A percentile compares a stretch with the other conserved stretches of the same genome.
Conservation (phyloP, 2,113 vertebrate genomes). For the Todiramphus saurophagus region DNA sequence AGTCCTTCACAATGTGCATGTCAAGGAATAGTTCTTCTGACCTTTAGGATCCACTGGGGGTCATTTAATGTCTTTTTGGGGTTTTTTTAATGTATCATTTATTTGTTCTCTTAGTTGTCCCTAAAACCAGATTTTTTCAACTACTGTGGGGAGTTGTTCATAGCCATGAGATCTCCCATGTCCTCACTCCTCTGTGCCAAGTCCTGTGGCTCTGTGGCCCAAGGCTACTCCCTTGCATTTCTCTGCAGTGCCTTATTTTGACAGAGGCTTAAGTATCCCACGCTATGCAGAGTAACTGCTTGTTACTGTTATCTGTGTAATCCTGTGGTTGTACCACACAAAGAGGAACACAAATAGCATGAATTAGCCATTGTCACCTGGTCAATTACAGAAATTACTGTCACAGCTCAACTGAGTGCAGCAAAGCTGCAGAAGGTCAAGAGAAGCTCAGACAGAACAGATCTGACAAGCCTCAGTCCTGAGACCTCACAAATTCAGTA, state of each 20-base stretch:
- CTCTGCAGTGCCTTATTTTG: neutral
- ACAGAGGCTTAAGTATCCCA: neutral
- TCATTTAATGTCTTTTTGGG: no score
- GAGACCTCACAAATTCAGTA: no score
- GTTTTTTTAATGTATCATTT: neutral
- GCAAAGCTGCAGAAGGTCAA: neutral
- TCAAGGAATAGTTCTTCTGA: neutral
- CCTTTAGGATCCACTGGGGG: neutral
- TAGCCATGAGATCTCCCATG: neutral
- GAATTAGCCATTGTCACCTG: neutral
- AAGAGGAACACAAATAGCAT: neutral
- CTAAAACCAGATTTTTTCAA: neutral
- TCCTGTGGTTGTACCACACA: neutral
- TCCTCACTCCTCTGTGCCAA: fast-evolving
- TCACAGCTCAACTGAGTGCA: neutral
- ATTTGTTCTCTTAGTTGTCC: neutral
- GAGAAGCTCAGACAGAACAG: neutral
- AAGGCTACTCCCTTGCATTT: neutral
- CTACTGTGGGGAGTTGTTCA: neutral
- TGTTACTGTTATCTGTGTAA: neutral
- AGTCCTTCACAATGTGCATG: neutral
- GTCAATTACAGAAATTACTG: neutral
- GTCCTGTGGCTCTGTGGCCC: no score
- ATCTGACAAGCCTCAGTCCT: neutral
- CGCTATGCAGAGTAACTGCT: fast-evolving